Evolutionary conservation across 1,140 invertebrate genomes (phyloP), one percentile per base, ranked within the genome.

Genomic region (Drosophila neocordata): DNA sequence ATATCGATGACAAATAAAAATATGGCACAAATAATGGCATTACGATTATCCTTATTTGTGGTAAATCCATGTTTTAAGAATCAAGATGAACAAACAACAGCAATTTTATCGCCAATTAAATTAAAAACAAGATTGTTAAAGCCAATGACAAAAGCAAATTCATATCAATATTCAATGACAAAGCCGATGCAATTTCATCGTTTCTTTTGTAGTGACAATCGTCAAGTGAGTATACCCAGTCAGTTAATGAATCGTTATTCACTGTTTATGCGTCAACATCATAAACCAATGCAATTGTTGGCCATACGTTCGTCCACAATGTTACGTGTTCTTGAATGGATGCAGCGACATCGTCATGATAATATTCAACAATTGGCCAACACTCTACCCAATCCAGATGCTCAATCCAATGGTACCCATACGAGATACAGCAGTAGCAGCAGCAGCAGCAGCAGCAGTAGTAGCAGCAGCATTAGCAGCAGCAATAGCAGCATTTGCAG

Each of bases 201-300:
- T 1, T 73, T 82, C 4, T 9, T 51, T 24, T 82, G 79, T 64
- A 65, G 64, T 11, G 79, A 83, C 31, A 38, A 63, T 22, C 27
- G 38, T n/a, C 13, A 35, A 5, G 24, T 83, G 24, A 44, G 60
- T 9, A 65, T 83, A 1, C 58, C 79, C 12, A 6, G 57, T 0
- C 34, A 12, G 0, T 51, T 83, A 4, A 48, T 83, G 44, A 64
- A 37, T 18, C 58, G 67, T 11, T 71, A 63, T 24, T 78, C 79
- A 2, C 11, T 44, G 8, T 7, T 22, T 1, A 20, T 77, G 53
- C n/a, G 37, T 1, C 1, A 13, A 0, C 56, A 64, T 8, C 66
- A 53, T 7, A 51, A 31, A 5, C 59, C 67, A 11, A 80, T 82
- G 1, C 11, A 37, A 1, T n/a, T 83, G 58, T 11, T 48, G 0